Conservation (phyloP, 2,113 vertebrate genomes). For the Atrichornis clamosus region DNA sequence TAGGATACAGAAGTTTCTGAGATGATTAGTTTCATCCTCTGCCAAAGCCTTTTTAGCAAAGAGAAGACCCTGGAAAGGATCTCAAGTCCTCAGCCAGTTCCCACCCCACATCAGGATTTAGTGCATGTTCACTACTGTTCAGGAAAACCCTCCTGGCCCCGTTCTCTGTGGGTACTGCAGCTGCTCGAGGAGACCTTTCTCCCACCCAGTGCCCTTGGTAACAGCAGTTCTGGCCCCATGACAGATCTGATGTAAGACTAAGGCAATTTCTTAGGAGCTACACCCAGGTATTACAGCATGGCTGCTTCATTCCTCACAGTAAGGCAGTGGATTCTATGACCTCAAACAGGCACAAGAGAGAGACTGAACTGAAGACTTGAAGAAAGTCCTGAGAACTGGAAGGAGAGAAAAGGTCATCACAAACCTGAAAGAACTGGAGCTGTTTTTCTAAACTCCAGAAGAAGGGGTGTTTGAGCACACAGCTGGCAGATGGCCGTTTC, state of each 20-base stretch:
- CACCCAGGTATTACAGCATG: not conserved
- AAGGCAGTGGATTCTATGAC: not conserved
- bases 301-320: not conserved
- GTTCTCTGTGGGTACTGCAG: not conserved
- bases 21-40: not conserved
- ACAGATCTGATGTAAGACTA: not conserved
- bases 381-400: not conserved
- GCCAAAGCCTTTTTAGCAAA: not conserved
- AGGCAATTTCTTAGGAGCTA: not conserved
- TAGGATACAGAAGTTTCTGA: not conserved
- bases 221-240: not conserved
- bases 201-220: accelerated
- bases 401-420: not conserved
- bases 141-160: not conserved
- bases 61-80: not conserved
- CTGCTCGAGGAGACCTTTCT: not conserved
- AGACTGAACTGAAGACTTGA: not conserved
- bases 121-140: not conserved
- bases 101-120: not conserved
- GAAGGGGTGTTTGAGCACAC: constrained; percentile 92
- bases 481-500: constrained; percentile 84
- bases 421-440: constrained; percentile 97
- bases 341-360: not conserved
- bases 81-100: not conserved
- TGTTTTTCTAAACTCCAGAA: constrained; percentile 96